Evolutionary conservation across 2,888 invertebrate genomes (phyloP), one percentile per base, ranked within the genome.

Genomic region (Mesochorus sp.): DNA sequence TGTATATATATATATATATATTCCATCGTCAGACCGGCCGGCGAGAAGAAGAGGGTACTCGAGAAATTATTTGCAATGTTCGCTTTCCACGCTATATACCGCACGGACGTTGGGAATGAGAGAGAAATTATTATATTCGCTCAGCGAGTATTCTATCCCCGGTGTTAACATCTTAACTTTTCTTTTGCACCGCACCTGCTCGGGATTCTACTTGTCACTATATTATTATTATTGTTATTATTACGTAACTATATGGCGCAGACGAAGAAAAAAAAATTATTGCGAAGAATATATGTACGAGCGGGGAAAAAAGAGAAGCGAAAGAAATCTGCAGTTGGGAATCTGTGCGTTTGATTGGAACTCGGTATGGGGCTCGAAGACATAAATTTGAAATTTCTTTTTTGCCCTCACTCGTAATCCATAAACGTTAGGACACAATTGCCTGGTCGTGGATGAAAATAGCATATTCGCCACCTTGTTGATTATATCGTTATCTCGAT

Each of bases 111-210:
- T 39, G 61, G 12, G 55, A 67, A 51, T 12, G 64, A 70, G 59
- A 74, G 59, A 61, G 64, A 74, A 68, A 70, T 70, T 53, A 47
- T 74, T 34, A 67, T 68, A 44, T 47, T 61, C 67, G 62, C 70
- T 70, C 68, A 62, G 57, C 34, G 62, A 39, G 47, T 61, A 19
- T 71, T 51, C 42, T 34, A n/a, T n/a, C 2, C 10, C 24, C 19
- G 42, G 47, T 62, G 70, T 78, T 74, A 71, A 71, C 74, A 66
- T 78, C 70, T 70, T 78, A 59, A 66, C 74, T 78, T 74, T 78
- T 78, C 70, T 77, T 66, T 66, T 42, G 21, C 66, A 47, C 57
- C n/a, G n/a, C 44, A 53, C 70, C 51, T 70, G 64, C 64, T 61
- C 53, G 78, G 53, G 44, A 78, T 74, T 71, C 66, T 31, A 74